These are phyloP conservation scores for Melanerpes aurifrons DNA, from an alignment of 2,113 vertebrate species.

Conservation along the genomic window DNA sequence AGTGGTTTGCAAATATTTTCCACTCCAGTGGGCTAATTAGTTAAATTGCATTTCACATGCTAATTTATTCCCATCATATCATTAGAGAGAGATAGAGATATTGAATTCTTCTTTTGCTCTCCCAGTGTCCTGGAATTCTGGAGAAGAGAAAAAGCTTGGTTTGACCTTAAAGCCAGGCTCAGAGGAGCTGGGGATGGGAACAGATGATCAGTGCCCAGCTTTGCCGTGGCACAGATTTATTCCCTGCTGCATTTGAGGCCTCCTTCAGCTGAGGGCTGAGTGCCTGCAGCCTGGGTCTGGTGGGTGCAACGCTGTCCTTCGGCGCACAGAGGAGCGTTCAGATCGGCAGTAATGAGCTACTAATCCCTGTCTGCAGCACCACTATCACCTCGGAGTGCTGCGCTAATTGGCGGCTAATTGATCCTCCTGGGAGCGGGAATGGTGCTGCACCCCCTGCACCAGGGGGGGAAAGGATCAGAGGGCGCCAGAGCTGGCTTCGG, in stretches of 20 bases:
- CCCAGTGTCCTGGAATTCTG: neutral
- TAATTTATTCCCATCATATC: slow-evolving; percentile 62
- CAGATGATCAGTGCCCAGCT: neutral
- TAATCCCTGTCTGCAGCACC: neutral
- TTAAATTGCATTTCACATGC: slow-evolving; percentile 65
- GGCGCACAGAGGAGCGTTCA: neutral
- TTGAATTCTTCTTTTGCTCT: neutral
- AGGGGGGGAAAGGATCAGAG: neutral
- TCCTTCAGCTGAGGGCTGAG: neutral
- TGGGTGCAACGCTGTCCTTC: neutral
- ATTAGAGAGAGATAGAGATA: neutral
- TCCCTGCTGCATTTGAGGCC: neutral
- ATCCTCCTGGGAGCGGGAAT: neutral
- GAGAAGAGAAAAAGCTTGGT: slow-evolving; percentile 34
- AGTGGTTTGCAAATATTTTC: slow-evolving; percentile 50
- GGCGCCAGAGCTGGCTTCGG: neutral
- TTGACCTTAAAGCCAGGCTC: slow-evolving; percentile 46
- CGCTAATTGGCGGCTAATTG: neutral
- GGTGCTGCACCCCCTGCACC: neutral
- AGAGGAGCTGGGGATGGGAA: slow-evolving; percentile 11
- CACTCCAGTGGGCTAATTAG: slow-evolving; percentile 57
- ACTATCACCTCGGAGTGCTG: neutral
- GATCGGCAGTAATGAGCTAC: neutral
- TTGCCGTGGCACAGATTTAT: neutral
- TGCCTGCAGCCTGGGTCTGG: neutral